Base-by-base conservation (phyloP, 2,113 vertebrate genomes). In the Corythaeola cristata region DNA sequence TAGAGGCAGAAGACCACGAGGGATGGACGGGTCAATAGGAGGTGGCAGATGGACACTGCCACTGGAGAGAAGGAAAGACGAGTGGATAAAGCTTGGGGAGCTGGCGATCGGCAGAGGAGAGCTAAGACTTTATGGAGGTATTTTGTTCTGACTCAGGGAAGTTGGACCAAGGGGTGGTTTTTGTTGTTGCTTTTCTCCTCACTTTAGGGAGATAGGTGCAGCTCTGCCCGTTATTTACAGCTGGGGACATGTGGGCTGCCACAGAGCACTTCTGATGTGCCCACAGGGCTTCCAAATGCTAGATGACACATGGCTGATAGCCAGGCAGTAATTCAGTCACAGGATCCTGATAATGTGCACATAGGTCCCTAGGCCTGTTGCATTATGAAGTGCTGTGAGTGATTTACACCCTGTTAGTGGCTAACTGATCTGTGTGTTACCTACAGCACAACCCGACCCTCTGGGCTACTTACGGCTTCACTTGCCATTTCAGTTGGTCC, bases 221-320 rank as follows among this genome's bases (percentile, higher is more conserved):
- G 21, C n/a, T 93, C 19, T 86, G 52, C 26, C 28, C 2, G 0
- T 63, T 78, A 30, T 28, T 62, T 56, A 47, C 30, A 84, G 28
- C 37, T 84, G 68, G 72, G 69, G 44, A 75, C 4, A 1, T 0
- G 0, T n/a, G 27, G 14, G 8, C 45, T 86, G 55, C n/a, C 72
- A 88, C 50, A 50, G 45, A 76, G 12, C 28, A 35, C 24, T 73
- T 83, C 44, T n/a, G 33, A 47, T 8, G 47, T 88, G 53, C 16
- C 58, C 79, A 5, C 10, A 30, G 52, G 32, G 6, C 32, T 16
- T 50, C 41, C 67, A 80, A 20, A 66, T 32, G 20, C 53, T 49
- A 59, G 28, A 4, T 77, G 56, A 56, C 12, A 14, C 63, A 24
- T 22, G 39, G 44, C 76, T 52, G 37, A 72, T 60, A 49, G 58